Percentiles rank a stretch among this genome's conserved stretches.
These are phyloP conservation scores for Ginglymostoma cirratum DNA, from an alignment of 2,113 vertebrate species.

Conservation along the genomic window DNA sequence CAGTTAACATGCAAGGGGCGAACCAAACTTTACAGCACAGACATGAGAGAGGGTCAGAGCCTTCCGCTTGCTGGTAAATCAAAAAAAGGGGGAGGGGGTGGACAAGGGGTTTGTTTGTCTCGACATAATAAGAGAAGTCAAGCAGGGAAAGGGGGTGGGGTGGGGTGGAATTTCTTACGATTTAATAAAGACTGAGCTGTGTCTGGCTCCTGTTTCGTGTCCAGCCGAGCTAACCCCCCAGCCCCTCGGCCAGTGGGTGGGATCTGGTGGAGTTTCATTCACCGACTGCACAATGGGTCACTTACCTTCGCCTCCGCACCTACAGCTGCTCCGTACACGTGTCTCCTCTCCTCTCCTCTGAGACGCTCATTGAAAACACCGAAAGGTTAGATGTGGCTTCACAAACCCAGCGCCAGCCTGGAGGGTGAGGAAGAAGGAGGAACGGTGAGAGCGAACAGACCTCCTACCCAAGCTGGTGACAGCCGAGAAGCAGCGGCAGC, in stretches of 20 bases:
- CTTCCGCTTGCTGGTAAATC: too few relatives aligned
- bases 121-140: not conserved
- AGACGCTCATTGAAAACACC: constrained; percentile 20
- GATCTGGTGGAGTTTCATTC: not conserved
- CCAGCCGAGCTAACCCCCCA: not conserved
- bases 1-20: not conserved
- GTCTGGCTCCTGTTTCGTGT: not conserved
- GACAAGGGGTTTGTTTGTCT: not conserved
- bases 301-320: not conserved
- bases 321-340: not conserved
- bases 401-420: not conserved
- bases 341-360: constrained; percentile 3
- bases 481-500: too few relatives aligned
- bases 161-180: not conserved
- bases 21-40: not conserved
- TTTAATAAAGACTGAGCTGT: not conserved
- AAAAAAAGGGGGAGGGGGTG: not conserved
- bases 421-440: not conserved
- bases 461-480: too few relatives aligned
- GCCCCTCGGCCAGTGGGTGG: not conserved
- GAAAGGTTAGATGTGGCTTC: not conserved
- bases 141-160: not conserved
- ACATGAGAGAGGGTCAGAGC: too few relatives aligned
- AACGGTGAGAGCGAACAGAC: too few relatives aligned
- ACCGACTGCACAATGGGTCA: not conserved